Percentiles rank a stretch among this genome's conserved stretches.
Conservation (phyloP, 2,113 vertebrate species). For the Urocolius indicus region DNA sequence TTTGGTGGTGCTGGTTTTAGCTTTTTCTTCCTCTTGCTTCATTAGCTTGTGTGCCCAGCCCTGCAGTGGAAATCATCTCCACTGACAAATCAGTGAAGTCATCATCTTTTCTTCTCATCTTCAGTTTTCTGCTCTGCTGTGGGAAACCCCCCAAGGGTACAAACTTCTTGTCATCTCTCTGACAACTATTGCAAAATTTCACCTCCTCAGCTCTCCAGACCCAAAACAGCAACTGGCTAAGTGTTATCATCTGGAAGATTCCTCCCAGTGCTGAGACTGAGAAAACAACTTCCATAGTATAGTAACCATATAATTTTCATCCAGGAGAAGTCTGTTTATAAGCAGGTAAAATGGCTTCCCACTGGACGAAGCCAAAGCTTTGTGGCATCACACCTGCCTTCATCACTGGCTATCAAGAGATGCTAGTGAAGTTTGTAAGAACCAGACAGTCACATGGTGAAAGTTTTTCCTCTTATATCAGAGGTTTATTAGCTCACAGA, state of each 20-base stretch:
- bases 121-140: neutral
- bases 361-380: neutral
- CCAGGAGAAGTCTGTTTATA: neutral
- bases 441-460: neutral
- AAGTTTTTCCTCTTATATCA: neutral
- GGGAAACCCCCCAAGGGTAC: neutral
- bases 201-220: neutral
- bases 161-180: neutral
- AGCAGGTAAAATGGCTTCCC: neutral
- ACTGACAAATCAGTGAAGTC: neutral
- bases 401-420: neutral
- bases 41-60: neutral
- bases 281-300: neutral
- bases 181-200: neutral
- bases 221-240: rapidly evolving
- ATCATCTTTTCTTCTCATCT: neutral
- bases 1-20: neutral
- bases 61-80: neutral
- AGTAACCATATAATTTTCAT: neutral
- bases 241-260: neutral
- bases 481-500: neutral
- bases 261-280: neutral
- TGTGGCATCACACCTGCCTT: neutral
- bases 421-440: neutral
- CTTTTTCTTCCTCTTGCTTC: neutral